phyloP scores from a whole-genome alignment of 2,888 invertebrate genomes.

The Tanaodytes sp. region DNA sequence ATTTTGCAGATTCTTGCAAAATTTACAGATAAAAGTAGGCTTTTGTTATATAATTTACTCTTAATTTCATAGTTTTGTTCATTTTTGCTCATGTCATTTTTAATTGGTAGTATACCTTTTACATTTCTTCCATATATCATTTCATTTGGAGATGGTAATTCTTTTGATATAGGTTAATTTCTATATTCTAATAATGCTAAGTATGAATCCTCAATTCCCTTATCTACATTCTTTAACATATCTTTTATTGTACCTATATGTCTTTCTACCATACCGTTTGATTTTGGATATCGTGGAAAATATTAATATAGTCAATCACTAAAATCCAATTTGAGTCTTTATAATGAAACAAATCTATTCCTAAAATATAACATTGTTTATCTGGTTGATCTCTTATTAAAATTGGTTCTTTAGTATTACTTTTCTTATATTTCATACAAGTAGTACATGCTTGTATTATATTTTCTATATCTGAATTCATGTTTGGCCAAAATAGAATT shows the following conservation, averaged over 20 bases:
- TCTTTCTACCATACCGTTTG: constrained; percentile 54
- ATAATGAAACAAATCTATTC: constrained; percentile 49
- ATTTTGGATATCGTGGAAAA: constrained; percentile 51
- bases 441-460: constrained; percentile 44
- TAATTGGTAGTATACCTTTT: constrained; percentile 53
- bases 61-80: background rate
- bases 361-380: constrained; percentile 45
- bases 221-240: constrained; percentile 51
- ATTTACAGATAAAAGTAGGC: constrained; percentile 14
- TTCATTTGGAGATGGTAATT: constrained; percentile 52
- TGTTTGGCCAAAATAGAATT: constrained; percentile 58
- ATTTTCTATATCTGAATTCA: constrained; percentile 55
- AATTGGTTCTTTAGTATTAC: constrained; percentile 40
- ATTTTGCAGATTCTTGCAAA: background rate
- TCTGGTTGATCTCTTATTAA: constrained; percentile 40
- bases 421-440: constrained; percentile 42
- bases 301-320: constrained; percentile 52
- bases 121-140: constrained; percentile 46
- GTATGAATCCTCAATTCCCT: constrained; percentile 39
- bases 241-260: constrained; percentile 56
- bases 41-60: constrained; percentile 10
- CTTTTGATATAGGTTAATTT: constrained; percentile 53
- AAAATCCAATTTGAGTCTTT: constrained; percentile 33
- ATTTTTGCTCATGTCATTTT: background rate
- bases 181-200: constrained; percentile 55